phyloP scores from a whole-genome alignment of 2,797 vertebrate genomes.

The Nyctalus aviator region DNA sequence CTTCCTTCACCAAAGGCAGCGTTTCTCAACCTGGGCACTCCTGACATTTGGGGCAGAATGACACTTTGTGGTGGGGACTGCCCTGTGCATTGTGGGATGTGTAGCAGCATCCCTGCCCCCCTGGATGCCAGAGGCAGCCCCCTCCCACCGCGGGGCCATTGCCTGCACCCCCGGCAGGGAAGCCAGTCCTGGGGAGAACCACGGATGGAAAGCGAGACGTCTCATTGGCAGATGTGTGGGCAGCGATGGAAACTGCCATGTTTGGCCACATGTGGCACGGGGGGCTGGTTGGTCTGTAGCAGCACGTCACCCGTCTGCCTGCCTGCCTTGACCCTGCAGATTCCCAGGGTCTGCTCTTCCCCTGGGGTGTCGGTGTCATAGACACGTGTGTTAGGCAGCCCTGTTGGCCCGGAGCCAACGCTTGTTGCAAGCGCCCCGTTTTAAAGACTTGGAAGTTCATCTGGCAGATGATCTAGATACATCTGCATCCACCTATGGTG shows the following conservation, averaged over 20 bases:
- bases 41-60: not conserved
- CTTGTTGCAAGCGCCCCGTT: constrained; percentile 94
- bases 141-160: not conserved
- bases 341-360: constrained; percentile 94
- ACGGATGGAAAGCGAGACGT: constrained; percentile 69
- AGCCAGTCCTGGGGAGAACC: not conserved
- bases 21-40: not conserved
- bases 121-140: not conserved
- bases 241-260: constrained; percentile 93
- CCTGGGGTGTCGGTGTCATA: constrained; percentile 94
- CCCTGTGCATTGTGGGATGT: not conserved
- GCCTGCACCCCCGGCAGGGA: not conserved
- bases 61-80: not conserved
- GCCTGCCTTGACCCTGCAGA: constrained; percentile 92
- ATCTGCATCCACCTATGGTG: constrained; percentile 93
- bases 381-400: constrained; percentile 93
- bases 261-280: constrained; percentile 94
- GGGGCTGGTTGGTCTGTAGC: constrained; percentile 92
- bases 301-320: constrained; percentile 94
- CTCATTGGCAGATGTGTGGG: constrained; percentile 93
- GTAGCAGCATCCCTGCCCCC: not conserved
- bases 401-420: constrained; percentile 95
- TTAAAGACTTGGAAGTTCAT: constrained; percentile 88
- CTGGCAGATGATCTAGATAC: constrained; percentile 94
- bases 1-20: constrained; percentile 82